A percentile compares a stretch with the other conserved stretches of the same genome.
phyloP scores from a whole-genome alignment of 23 tunicate genomes.

The Halocynthia aurantium region DNA sequence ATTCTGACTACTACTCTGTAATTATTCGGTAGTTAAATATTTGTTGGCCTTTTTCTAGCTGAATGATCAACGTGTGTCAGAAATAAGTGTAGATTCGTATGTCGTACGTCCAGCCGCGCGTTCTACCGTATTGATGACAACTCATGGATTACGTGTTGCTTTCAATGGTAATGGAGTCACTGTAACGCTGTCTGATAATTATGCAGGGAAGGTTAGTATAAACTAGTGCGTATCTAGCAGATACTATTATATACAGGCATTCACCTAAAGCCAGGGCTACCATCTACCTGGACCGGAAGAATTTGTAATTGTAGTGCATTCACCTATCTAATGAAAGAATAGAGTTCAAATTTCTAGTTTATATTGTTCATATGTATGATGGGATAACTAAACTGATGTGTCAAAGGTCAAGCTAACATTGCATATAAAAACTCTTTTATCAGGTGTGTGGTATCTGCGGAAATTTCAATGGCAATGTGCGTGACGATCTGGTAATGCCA shows the following conservation, averaged over 20 bases:
- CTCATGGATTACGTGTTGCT: not conserved
- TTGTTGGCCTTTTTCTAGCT: not conserved
- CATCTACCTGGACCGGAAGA: no score
- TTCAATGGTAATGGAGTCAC: constrained; percentile 8
- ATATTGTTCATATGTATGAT: no score
- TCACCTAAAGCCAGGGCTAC: no score
- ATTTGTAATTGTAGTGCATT: no score
- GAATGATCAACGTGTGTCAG: not conserved
- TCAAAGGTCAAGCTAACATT: no score
- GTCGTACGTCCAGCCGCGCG: not conserved
- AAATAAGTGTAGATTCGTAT: not conserved
- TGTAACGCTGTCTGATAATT: not conserved
- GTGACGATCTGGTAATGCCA: not conserved
- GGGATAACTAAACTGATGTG: no score
- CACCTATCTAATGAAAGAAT: no score
- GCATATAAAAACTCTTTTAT: not conserved
- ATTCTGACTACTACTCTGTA: no score
- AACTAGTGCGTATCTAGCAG: not conserved
- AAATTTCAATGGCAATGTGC: not conserved
- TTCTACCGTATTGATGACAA: not conserved
- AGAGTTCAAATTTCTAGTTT: no score
- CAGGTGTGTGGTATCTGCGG: constrained; percentile 12
- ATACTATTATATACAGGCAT: no score
- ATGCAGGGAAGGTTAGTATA: not conserved
- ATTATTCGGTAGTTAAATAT: no score